Evolutionary conservation across 2,888 invertebrate genomes (phyloP), one percentile per base, ranked within the genome.

Genomic region (Lasioglossum vierecki): DNA sequence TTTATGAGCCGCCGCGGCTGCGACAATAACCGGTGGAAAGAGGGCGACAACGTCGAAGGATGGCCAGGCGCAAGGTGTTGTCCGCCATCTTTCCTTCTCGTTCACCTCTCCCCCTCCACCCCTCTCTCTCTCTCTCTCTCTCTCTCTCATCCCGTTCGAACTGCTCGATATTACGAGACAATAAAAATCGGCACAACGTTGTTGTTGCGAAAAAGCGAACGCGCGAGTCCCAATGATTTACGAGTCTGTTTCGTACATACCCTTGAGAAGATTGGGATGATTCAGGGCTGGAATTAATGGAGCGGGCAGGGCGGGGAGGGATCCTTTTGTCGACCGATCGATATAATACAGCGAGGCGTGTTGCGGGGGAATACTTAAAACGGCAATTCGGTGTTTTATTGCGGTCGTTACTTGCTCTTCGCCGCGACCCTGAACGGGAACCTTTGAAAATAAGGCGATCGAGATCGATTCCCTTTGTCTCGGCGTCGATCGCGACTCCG

Each of bases 1-100:
- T 93, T 93, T 93, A 92, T 91, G 93, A 93, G 91, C 87, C 83
- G 87, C 83, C 85, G 87, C 46, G 15, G 46, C 87, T 86, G 92
- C 88, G 91, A 92, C 92, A 92, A 91, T 92, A 92, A 93, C 89
- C 87, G 88, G 87, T 82, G 89, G 83, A 86, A 88, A 82, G 74
- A 83, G 74, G 84, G 73, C 76, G 78, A 77, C 63, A 79, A 71
- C 41, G 83, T n/a, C 83, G 85, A 81, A 84, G 88, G 84, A 88
- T 82, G 84, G 66, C 53, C 66, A 57, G 83, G 41, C 53, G 72
- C 71, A 68, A 75, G 82, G 83, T 66, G 53, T 57, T 53, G 57
- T 60, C 35, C 18, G 63, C 68, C 77, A 71, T 76, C 60, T 41
- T 63, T 13, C 49, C 63, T 41, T 76, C 41, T 82, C 63, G 22